Base-by-base conservation (phyloP, 2,888 invertebrate genomes). In the Lasioglossum lativentre region DNA sequence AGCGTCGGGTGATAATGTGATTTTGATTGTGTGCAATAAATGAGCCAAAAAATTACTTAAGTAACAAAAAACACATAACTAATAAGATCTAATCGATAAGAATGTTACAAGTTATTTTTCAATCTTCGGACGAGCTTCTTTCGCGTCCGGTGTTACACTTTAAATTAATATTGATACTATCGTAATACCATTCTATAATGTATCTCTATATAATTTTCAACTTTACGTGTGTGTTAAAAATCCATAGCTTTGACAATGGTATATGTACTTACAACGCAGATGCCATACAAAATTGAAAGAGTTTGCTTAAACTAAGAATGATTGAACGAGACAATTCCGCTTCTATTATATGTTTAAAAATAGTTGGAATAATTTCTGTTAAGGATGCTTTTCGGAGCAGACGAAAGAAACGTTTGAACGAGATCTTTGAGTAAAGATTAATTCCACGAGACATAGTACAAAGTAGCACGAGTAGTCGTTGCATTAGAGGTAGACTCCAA, bases 1-100 rank as follows among this genome's bases (percentile, higher is more conserved):
- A 70, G 72, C 34, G 56, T 66, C 47, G 63, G 38, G 45, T 78
- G 47, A 76, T 42, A 79, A 63, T 68, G 52, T 40, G 68, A 47
- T 75, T 68, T 59, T 63, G 52, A 72, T 34, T 52, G 70, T 52
- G 56, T 84, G 76, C 76, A 80, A 79, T 80, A 78, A 76, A 75
- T n/a, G 14, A 82, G 52, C 78, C 42, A 82, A 78, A 72, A 66
- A 14, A 38, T 63, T 72, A 75, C 14, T 45, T 34, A 45, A 70
- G n/a, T 47, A 27, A 74, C 30, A 71, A 76, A 71, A 73, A 75
- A n/a, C 73, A 76, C 23, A 38, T 72, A 63, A 30, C 19, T 70
- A 75, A 74, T n/a, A 27, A 56, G 19, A 68, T 23, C 10, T 79
- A 52, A 63, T 38, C 40, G 38, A 70, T 38, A 52, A 76, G 16